Evolutionary conservation across 2,797 vertebrate genomes (phyloP), one percentile per base, ranked within the genome.

Genomic region (Mycteria americana): DNA sequence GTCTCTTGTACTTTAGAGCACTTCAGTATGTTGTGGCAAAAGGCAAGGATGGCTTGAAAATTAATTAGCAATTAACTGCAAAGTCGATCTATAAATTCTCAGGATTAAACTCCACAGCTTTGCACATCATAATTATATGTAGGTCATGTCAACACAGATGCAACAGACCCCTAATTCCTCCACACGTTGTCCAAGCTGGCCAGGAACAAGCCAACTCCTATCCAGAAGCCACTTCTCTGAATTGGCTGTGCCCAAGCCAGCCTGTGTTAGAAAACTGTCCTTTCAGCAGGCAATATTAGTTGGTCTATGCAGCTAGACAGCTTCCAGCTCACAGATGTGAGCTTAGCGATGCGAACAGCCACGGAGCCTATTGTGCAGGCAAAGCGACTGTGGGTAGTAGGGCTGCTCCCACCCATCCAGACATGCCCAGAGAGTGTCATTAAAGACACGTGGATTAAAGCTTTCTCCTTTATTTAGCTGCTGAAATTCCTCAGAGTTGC

Each of bases 361-460:
- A 48, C 3, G 0, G 24, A 65, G 28, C 46, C 22, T 18, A 54
- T 6, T 11, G 81, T 54, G 56, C 63, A 60, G 51, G 63, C 46
- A 76, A 92, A 79, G 69, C 0, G 3, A 50, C 35, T 0, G 18
- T 19, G 53, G 67, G 84, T 13, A 94, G 84, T 13, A 94, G 53
- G 68, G 63, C 67, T 85, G 89, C 81, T 94, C 93, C 91, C 88
- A 92, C 85, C 85, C 92, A 94, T 91, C 67, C 90, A 63, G 72
- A 87, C 67, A 35, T 65, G 74, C 84, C 89, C 86, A 86, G 50
- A 83, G 76, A 89, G 74, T 56, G 74, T 91, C 91, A 89, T 91
- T 92, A 86, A 79, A 93, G 67, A 85, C 60, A n/a, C 11, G 35
- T 72, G 87, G 56, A 95, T 96, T 89, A 96, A 94, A 91, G 89